Conservation (phyloP, 2,113 vertebrate species). For the Paramisgurnus dabryanus region DNA sequence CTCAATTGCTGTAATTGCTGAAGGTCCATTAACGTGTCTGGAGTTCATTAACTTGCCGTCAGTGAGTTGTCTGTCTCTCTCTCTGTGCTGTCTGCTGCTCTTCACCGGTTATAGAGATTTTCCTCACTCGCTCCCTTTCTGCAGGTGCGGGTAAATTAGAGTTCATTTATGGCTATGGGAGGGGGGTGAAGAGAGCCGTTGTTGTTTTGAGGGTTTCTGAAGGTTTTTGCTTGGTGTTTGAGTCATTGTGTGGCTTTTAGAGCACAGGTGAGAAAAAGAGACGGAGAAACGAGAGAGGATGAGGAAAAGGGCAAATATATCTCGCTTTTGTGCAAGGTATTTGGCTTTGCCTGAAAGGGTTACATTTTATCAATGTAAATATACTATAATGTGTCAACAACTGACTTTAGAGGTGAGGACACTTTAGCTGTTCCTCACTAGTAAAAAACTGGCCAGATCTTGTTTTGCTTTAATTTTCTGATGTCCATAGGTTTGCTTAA, state of each 20-base stretch:
- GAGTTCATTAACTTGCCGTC: conserved; percentile 16
- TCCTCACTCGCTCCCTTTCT: conserved; percentile 4
- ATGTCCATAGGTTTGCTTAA: too few relatives aligned
- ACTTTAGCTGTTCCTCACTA: too few relatives aligned
- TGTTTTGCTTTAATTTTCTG: too few relatives aligned
- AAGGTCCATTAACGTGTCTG: conserved; percentile 29
- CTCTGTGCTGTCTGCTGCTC: not conserved
- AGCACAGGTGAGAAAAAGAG: not conserved
- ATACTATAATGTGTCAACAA: too few relatives aligned
- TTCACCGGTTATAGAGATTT: not conserved
- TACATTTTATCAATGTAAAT: too few relatives aligned
- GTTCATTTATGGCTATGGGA: not conserved
- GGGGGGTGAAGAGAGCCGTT: not conserved
- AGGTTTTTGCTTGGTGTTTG: conserved; percentile 54
- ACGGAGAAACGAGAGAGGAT: not conserved
- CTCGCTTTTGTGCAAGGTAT: not conserved
- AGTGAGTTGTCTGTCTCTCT: conserved; percentile 13
- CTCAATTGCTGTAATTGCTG: conserved; percentile 44
- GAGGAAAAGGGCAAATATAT: not conserved
- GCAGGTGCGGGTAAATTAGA: not conserved
- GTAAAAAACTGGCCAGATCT: too few relatives aligned
- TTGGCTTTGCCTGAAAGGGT: too few relatives aligned
- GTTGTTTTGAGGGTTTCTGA: conserved; percentile 38
- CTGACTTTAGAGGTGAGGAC: too few relatives aligned
- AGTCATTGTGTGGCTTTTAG: conserved; percentile 31